These are phyloP conservation scores for Acholoe squamosa DNA, from an alignment of 2,888 invertebrate species.

Conservation along the genomic window DNA sequence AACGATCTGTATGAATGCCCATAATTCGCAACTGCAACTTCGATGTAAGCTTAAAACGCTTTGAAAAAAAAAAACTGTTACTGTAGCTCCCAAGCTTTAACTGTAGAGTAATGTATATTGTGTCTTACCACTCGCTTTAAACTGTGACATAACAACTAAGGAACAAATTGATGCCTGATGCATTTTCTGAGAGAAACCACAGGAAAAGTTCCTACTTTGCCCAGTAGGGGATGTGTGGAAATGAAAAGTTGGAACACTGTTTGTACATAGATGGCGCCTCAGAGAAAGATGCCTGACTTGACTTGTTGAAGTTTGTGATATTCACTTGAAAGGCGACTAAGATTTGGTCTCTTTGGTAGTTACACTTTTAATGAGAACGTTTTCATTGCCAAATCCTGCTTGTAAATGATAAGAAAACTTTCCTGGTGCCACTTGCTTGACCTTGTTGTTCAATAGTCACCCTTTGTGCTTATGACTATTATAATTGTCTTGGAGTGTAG, in stretches of 20 bases:
- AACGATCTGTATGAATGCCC: no score
- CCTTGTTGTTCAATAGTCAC: neutral
- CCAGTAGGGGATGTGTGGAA: no score
- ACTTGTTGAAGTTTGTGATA: slow-evolving; percentile 51
- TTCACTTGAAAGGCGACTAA: slow-evolving; percentile 25
- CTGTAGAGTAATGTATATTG: no score
- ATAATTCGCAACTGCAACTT: no score
- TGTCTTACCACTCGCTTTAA: no score
- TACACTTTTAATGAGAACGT: neutral
- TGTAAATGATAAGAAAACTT: neutral
- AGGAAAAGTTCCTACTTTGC: no score
- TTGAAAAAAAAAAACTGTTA: no score
- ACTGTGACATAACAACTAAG: no score
- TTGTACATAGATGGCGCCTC: neutral
- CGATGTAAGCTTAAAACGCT: no score
- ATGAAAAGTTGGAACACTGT: neutral
- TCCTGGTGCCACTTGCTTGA: neutral
- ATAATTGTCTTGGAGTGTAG: neutral
- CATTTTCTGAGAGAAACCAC: no score
- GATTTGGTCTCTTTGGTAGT: neutral
- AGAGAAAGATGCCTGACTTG: neutral
- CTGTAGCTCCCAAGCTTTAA: no score
- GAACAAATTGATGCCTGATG: no score
- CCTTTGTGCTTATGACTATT: neutral
- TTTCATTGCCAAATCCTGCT: neutral